A percentile compares a stretch with the other conserved stretches of the same genome.
phyloP scores from a whole-genome alignment of 1,140 invertebrate genomes.

The Lethrus apterus region DNA sequence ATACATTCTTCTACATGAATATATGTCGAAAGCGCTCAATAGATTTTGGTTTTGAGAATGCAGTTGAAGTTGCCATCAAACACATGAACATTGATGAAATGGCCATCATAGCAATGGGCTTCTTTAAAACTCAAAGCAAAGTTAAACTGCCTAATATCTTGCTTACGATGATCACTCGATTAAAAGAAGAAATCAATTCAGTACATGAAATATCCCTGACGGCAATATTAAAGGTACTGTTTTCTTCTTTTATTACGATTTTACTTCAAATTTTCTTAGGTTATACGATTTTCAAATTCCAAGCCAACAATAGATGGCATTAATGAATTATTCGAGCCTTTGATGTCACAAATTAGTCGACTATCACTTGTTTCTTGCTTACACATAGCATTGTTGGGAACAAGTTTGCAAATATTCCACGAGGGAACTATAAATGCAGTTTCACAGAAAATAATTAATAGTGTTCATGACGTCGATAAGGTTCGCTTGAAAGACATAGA shows the following conservation, averaged over 20 bases:
- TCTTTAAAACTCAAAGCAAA: conserved; percentile 52
- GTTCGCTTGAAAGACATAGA: conserved; percentile 57
- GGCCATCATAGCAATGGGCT: conserved; percentile 50
- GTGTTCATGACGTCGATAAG: conserved; percentile 27
- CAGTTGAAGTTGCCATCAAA: conserved; percentile 40
- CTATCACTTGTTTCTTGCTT: conserved; percentile 42
- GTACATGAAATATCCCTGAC: conserved; percentile 46
- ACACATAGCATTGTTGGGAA: conserved; percentile 48
- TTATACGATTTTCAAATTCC: conserved; percentile 38
- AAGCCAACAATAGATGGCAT: conserved; percentile 16
- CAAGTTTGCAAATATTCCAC: conserved; percentile 39
- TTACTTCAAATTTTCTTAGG: conserved; percentile 7
- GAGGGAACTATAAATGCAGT: conserved; percentile 18
- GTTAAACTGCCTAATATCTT: conserved; percentile 44
- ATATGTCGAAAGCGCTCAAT: conserved; percentile 39
- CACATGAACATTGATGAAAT: conserved; percentile 48
- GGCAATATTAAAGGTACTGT: conserved; percentile 47
- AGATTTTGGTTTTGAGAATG: conserved; percentile 49
- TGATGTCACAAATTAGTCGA: conserved; percentile 39
- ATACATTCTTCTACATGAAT: conserved; percentile 49
- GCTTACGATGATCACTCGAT: conserved; percentile 39
- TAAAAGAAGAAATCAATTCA: conserved; percentile 34
- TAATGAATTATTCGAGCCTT: conserved; percentile 30
- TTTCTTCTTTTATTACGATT: background rate
- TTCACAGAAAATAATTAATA: conserved; percentile 22